Evolutionary conservation across 2,113 vertebrate genomes (phyloP), one percentile per base, ranked within the genome.

Genomic region (Damaliscus lunatus): DNA sequence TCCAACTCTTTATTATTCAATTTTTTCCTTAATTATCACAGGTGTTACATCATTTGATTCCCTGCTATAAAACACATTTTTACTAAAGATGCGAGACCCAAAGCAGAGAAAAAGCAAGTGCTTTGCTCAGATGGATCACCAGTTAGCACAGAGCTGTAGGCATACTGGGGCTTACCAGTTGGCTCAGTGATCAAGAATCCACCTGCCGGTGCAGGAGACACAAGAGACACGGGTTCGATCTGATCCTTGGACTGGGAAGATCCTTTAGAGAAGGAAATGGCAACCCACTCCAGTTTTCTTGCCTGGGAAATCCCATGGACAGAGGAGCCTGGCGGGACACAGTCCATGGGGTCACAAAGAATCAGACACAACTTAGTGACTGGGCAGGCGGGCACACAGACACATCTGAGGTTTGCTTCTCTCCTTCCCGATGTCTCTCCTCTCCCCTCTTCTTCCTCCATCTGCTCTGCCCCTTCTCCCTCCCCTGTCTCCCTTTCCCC

Each of bases 371-470:
- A 40, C 6, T 7, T 43, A 43, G 71, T 14, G 23, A 77, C 12
- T 43, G 36, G 40, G 6, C 71, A 27, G n/a, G n/a, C 19, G 5
- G 36, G 23, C 71, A 43, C 36, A 43, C 23, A 77, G 36, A 43
- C 71, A 77, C 40, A 17, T 53, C 29, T 81, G 46, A 60, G 77
- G 48, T 15, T 3, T 0, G 5, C 17, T 13, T 59, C 2, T n/a
- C 29, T n/a, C 10, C 3, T 52, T 9, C 48, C 9, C 7, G 9
- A 16, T 29, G 1, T 13, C 16, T 67, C 4, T 3, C 33, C 17
- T 40, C 46, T 80, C 15, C 2, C 21, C 17, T 50, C 25, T 31
- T 57, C n/a, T n/a, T 84, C n/a, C 19, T 29, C 36, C 27, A 4
- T 43, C 36, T 50, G 12, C 4, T 15, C 46, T 36, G 77, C 31